Evolutionary conservation across 2,888 invertebrate species (phyloP).

Genomic region (Tenthredo notha): DNA sequence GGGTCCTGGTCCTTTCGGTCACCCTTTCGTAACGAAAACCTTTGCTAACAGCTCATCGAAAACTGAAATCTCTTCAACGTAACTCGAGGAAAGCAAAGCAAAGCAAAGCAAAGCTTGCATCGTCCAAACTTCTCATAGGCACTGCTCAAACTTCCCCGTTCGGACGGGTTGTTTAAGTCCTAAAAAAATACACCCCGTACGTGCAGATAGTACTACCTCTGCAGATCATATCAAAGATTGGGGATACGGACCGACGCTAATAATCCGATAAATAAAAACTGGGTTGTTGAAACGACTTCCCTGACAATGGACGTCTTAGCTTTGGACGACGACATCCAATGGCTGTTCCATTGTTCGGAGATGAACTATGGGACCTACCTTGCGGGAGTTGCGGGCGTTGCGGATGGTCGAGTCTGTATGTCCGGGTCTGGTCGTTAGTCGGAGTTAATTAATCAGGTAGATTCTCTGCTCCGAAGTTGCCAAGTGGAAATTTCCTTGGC

Average conservation of each 20-base stretch:
- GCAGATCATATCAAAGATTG: neutral
- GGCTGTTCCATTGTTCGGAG: neutral
- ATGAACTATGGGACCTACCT: conserved; percentile 2
- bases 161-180: neutral
- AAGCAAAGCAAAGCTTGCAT: neutral
- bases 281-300: neutral
- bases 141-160: neutral
- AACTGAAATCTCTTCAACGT: neutral
- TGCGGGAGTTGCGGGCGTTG: neutral
- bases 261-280: neutral
- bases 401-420: neutral
- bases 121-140: neutral
- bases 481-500: conserved; percentile 41
- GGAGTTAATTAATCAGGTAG: conserved; percentile 47
- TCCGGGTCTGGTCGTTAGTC: conserved; percentile 14
- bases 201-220: neutral
- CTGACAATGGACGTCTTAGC: conserved; percentile 17
- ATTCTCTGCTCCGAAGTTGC: conserved; percentile 5
- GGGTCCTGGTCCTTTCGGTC: neutral
- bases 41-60: neutral
- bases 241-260: neutral
- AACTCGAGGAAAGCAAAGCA: neutral
- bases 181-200: neutral
- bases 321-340: neutral
- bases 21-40: neutral